A percentile compares a stretch with the other conserved stretches of the same genome.
Conservation (phyloP, 2,888 invertebrate genomes). For the Gibbula magus region DNA sequence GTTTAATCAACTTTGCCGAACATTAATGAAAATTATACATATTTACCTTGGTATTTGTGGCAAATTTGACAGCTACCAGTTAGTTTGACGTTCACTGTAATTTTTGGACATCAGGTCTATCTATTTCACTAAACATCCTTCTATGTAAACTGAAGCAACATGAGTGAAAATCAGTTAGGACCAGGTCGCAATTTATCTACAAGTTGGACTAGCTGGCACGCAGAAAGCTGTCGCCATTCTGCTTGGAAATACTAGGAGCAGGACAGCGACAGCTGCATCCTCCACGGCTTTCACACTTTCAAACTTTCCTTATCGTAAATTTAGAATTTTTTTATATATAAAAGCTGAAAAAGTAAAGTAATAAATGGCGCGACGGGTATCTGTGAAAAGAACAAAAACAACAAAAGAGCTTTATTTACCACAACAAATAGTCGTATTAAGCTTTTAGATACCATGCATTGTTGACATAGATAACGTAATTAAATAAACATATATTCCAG, state of each 20-base stretch:
- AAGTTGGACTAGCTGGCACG: not conserved
- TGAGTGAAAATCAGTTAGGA: slow-evolving; percentile 9
- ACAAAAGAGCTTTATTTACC: too few species aligned
- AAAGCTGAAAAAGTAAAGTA: not conserved
- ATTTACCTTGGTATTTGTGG: too few species aligned
- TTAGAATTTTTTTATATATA: not conserved
- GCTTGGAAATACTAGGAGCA: slow-evolving; percentile 14
- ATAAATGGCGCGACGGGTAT: not conserved
- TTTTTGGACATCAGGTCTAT: too few species aligned
- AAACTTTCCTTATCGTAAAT: not conserved
- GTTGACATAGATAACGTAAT: not conserved
- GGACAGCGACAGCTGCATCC: not conserved
- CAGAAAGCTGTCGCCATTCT: slow-evolving; percentile 12
- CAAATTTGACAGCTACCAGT: too few species aligned
- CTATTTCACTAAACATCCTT: not conserved
- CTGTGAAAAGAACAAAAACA: too few species aligned
- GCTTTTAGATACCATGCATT: too few species aligned
- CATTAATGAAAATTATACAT: too few species aligned
- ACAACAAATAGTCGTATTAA: too few species aligned
- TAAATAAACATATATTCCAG: not conserved
- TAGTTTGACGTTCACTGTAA: too few species aligned
- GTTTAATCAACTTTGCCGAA: too few species aligned
- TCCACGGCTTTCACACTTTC: not conserved
- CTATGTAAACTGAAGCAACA: not conserved
- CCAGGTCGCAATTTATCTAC: slow-evolving; percentile 13